phyloP scores from a whole-genome alignment of 2,888 invertebrate genomes.

The Rhorus exstirpatorius region DNA sequence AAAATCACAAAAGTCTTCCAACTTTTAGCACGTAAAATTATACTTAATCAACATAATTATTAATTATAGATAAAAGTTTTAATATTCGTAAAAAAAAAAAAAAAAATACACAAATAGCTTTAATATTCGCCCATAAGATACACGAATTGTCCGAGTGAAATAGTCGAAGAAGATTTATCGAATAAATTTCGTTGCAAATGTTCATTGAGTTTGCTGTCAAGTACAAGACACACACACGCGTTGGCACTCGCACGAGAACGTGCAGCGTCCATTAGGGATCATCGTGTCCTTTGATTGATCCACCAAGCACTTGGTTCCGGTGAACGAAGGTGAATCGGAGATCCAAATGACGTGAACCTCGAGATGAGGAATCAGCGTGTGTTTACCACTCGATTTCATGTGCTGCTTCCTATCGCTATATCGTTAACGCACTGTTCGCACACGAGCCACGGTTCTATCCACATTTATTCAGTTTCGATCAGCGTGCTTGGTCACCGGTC shows the following conservation, averaged over 20 bases:
- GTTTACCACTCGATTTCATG: conserved; percentile 17
- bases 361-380: conserved; percentile 27
- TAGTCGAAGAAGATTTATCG: no score
- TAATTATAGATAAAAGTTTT: conserved; percentile 1
- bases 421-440: conserved; percentile 17
- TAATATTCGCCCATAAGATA: not conserved
- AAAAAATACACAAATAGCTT: not conserved
- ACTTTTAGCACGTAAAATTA: conserved; percentile 69
- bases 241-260: conserved; percentile 34
- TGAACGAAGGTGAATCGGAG: not conserved
- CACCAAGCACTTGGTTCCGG: conserved; percentile 18
- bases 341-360: conserved; percentile 25
- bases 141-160: not conserved
- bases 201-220: not conserved
- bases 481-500: conserved; percentile 8
- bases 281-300: conserved; percentile 11
- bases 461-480: conserved; percentile 41
- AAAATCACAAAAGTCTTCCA: conserved; percentile 85
- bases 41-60: conserved; percentile 36
- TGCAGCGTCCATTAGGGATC: conserved; percentile 64
- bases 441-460: not conserved
- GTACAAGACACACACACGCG: conserved; percentile 19
- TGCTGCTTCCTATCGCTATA: not conserved
- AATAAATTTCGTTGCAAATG: no score
- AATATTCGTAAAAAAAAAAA: conserved; percentile 21